Percentiles rank a stretch among this genome's conserved stretches.
phyloP scores from a whole-genome alignment of 2,888 invertebrate species.

The Campaea margaritaria region DNA sequence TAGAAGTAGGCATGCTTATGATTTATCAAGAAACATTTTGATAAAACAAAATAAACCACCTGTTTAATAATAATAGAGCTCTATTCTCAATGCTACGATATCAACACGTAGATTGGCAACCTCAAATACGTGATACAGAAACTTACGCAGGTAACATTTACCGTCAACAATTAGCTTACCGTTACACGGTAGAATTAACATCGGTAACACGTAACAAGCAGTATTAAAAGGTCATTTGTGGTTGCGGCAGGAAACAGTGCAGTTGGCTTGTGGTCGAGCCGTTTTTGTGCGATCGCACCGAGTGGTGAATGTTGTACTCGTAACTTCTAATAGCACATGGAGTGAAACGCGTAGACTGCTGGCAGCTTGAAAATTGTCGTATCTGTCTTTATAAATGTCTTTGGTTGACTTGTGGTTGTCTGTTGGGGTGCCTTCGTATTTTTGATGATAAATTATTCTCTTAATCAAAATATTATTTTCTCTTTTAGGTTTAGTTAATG shows the following conservation, averaged over 20 bases:
- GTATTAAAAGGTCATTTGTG: conserved; percentile 78
- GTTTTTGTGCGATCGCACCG: conserved; percentile 62
- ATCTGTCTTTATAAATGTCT: conserved; percentile 31
- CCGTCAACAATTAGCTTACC: conserved; percentile 52
- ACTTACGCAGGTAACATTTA: conserved; percentile 43
- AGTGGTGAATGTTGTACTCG: conserved; percentile 49
- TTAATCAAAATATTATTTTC: neutral
- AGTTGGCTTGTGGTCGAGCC: conserved; percentile 67
- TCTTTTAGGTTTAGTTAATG: no score
- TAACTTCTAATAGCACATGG: conserved; percentile 47
- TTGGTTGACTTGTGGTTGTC: conserved; percentile 4
- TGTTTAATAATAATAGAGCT: no score
- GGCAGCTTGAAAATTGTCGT: conserved; percentile 43
- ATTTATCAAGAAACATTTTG: no score
- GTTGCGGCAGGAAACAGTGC: conserved; percentile 73
- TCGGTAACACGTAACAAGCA: conserved; percentile 59
- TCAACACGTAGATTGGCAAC: conserved; percentile 25
- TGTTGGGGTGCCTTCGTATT: neutral
- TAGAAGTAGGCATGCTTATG: no score
- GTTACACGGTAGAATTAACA: conserved; percentile 69
- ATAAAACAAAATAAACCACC: no score
- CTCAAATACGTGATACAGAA: conserved; percentile 38
- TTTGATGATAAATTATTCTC: no score
- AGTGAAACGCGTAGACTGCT: conserved; percentile 49
- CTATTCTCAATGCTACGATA: neutral